phyloP scores from a whole-genome alignment of 2,888 invertebrate species.

The Ganaspis brasiliensis region DNA sequence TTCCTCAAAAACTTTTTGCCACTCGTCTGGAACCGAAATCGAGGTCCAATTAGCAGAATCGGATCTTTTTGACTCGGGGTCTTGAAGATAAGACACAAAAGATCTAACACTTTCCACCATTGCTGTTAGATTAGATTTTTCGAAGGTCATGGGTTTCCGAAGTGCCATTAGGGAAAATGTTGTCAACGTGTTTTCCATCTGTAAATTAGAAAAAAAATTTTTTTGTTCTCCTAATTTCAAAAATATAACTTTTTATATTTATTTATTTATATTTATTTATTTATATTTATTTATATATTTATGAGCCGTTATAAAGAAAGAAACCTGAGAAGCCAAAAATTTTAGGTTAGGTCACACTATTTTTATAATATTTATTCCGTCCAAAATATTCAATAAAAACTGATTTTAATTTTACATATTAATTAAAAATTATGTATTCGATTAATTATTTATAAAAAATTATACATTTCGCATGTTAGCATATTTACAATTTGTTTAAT shows the following conservation, averaged over 20 bases:
- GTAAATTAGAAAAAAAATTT: constrained; percentile 38
- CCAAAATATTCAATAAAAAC: no score
- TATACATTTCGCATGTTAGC: no score
- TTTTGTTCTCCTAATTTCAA: no score
- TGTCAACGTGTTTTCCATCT: constrained; percentile 69
- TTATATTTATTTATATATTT: no score
- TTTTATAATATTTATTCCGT: no score
- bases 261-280: constrained; percentile 1
- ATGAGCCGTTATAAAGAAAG: no score
- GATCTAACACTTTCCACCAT: constrained; percentile 63
- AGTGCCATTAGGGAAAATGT: constrained; percentile 70
- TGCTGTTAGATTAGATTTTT: constrained; percentile 72
- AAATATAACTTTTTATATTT: neutral
- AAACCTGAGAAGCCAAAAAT: no score
- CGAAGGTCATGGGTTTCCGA: constrained; percentile 62
- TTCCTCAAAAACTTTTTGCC: constrained; percentile 61
- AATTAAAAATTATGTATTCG: no score
- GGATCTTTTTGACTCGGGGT: constrained; percentile 52
- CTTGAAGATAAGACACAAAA: constrained; percentile 66
- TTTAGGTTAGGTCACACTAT: no score
- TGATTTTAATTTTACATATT: no score
- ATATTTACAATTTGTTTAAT: no score
- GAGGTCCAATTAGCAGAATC: constrained; percentile 64
- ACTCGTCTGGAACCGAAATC: constrained; percentile 61
- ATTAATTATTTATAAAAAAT: no score